Base-by-base conservation (phyloP, 2,888 invertebrate species). In the Synanthedon andrenaeformis region DNA sequence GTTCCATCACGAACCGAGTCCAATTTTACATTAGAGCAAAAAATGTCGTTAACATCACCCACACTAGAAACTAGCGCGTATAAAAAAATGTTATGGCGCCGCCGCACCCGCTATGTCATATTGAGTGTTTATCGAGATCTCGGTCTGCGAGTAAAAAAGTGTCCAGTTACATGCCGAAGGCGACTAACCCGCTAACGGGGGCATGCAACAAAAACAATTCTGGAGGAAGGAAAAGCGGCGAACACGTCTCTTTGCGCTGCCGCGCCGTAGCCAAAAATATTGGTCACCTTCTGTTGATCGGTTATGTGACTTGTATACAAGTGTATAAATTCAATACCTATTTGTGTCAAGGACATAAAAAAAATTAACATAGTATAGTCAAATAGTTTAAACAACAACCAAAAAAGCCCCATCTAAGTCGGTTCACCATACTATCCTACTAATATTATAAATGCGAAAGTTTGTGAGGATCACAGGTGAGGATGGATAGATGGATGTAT, bases 101-200 rank as follows among this genome's bases (percentile, higher is more conserved):
- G 28, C 28, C 35, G 56, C 60, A 60, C 61, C 69, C 66, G 68
- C 65, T 62, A 66, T 67, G 64, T 72, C 63, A 67, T 68, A 71
- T 69, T 56, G 59, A 72, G 66, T 67, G 62, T 65, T 68, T 63
- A 67, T 71, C 61, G 67, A 72, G 67, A 67, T 65, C 63, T 69
- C 59, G 49, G 11, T 17, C 14, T 14, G 49, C 50, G 52, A 56
- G 62, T 60, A 81, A 83, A 81, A 82, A 81, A 76, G 59, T 62
- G 70, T 76, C 72, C 82, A 76, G 82, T 82, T 82, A 82, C 69
- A 72, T 69, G 77, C 68, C 74, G 69, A 65, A 71, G 82, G 70
- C 82, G 79, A 76, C 74, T 79, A 77, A 79, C 79, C 71, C 70
- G 63, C 58, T 57, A 79, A 70, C 60, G 71, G 66, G 77, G 72